Percentiles rank a stretch among this genome's conserved stretches.
Evolutionary conservation across 2,888 invertebrate species (phyloP).

Genomic region (Synanthedon andrenaeformis): DNA sequence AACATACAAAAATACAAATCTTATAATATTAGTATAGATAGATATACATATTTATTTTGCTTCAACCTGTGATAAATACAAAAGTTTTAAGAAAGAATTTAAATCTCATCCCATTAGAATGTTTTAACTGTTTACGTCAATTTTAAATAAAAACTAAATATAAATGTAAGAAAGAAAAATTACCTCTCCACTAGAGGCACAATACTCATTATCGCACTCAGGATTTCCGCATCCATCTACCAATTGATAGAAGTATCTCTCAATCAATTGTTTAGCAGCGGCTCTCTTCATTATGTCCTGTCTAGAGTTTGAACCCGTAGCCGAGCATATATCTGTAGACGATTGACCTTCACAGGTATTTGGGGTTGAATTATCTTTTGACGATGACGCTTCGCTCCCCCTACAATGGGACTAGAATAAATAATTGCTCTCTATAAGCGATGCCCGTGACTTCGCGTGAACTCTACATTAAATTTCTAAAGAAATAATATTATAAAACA

Average conservation of each 20-base stretch:
- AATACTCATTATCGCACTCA: slow-evolving; percentile 86
- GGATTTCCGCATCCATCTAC: slow-evolving; percentile 92
- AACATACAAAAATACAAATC: too few relatives aligned
- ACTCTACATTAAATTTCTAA: neutral
- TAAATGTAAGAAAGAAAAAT: too few relatives aligned
- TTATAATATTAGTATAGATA: too few relatives aligned
- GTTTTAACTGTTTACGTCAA: too few relatives aligned
- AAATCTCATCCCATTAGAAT: too few relatives aligned
- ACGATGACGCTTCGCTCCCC: slow-evolving; percentile 70
- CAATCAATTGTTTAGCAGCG: slow-evolving; percentile 87
- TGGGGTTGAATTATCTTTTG: slow-evolving; percentile 48
- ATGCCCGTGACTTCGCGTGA: too few relatives aligned
- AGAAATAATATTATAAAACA: too few relatives aligned
- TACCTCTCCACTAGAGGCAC: slow-evolving; percentile 92
- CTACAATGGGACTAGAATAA: slow-evolving; percentile 24
- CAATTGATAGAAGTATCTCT: slow-evolving; percentile 92
- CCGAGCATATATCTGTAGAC: slow-evolving; percentile 44
- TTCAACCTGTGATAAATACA: too few relatives aligned
- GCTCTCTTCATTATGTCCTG: slow-evolving; percentile 80
- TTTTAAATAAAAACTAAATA: neutral
- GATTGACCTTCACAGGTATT: slow-evolving; percentile 34
- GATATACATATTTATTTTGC: too few relatives aligned
- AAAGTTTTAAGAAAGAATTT: too few relatives aligned
- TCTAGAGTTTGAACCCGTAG: slow-evolving; percentile 32
- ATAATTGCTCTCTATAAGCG: neutral